A percentile compares a stretch with the other conserved stretches of the same genome.
phyloP scores from a whole-genome alignment of 2,113 vertebrate genomes.

The Tachuris rubrigastra region DNA sequence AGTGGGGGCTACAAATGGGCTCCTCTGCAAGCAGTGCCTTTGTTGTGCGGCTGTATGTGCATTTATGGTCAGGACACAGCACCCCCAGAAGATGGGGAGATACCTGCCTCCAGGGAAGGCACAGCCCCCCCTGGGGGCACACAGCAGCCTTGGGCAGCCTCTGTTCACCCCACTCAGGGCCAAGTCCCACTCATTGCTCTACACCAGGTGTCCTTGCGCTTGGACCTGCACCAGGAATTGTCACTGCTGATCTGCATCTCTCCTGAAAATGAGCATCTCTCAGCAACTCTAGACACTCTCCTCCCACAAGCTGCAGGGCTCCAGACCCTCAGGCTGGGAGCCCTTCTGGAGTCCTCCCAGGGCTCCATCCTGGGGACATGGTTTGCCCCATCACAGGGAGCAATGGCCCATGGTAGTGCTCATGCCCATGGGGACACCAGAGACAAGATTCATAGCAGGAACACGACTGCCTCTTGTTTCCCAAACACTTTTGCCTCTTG shows the following conservation, averaged over 20 bases:
- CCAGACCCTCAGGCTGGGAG: not conserved
- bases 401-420: rapidly evolving
- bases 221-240: not conserved
- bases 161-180: rapidly evolving
- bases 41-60: rapidly evolving
- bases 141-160: not conserved
- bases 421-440: rapidly evolving
- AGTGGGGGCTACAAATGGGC: not conserved
- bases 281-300: rapidly evolving
- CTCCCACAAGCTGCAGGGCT: not conserved
- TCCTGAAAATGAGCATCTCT: not conserved
- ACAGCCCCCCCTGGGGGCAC: rapidly evolving
- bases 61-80: rapidly evolving
- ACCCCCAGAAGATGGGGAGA: rapidly evolving
- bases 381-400: not conserved
- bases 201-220: not conserved
- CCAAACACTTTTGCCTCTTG: not conserved
- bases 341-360: not conserved
- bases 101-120: not conserved
- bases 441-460: not conserved
- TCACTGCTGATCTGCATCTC: not conserved
- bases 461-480: not conserved
- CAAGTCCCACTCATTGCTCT: not conserved
- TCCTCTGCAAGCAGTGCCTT: not conserved
- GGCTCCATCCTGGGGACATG: not conserved